Conservation (phyloP, 1,140 invertebrate genomes). For the Cydia splendana region DNA sequence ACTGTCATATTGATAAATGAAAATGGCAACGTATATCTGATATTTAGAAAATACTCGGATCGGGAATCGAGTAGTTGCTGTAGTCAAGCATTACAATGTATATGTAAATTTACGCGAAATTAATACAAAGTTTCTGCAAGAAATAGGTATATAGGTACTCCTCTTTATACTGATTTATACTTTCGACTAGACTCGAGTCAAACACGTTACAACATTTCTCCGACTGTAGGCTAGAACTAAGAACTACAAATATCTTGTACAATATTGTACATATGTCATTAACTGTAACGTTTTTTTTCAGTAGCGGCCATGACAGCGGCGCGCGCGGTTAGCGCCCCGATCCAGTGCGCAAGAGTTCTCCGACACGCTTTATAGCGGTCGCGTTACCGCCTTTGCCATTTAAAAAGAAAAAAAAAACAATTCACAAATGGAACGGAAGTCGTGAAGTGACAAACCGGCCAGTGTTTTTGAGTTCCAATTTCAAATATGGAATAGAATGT, state of each 20-base stretch:
- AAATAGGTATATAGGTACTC: too few relatives aligned
- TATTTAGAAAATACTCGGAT: too few relatives aligned
- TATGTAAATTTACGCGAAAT: too few relatives aligned
- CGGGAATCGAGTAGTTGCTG: too few relatives aligned
- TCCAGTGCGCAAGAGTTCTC: conserved; percentile 15
- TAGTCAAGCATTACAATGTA: too few relatives aligned
- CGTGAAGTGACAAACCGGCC: not conserved
- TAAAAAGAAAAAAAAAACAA: conserved; percentile 14
- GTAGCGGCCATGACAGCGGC: not conserved
- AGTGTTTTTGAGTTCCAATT: not conserved
- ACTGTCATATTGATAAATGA: too few relatives aligned
- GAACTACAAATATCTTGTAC: not conserved
- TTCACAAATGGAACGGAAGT: conserved; percentile 6
- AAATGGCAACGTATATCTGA: too few relatives aligned
- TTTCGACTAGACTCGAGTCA: too few relatives aligned
- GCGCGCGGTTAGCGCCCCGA: not conserved
- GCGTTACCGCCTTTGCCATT: not conserved
- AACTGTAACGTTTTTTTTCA: conserved; percentile 10
- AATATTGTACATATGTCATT: not conserved
- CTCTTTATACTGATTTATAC: too few relatives aligned
- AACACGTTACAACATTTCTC: too few relatives aligned
- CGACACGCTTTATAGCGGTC: not conserved
- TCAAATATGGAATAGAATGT: conserved; percentile 1
- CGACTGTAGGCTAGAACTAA: not conserved
- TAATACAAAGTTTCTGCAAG: too few relatives aligned